Percentiles rank a stretch among this genome's conserved stretches.
Evolutionary conservation across 1,140 invertebrate genomes (phyloP).

Genomic region (Drosophila orosa): DNA sequence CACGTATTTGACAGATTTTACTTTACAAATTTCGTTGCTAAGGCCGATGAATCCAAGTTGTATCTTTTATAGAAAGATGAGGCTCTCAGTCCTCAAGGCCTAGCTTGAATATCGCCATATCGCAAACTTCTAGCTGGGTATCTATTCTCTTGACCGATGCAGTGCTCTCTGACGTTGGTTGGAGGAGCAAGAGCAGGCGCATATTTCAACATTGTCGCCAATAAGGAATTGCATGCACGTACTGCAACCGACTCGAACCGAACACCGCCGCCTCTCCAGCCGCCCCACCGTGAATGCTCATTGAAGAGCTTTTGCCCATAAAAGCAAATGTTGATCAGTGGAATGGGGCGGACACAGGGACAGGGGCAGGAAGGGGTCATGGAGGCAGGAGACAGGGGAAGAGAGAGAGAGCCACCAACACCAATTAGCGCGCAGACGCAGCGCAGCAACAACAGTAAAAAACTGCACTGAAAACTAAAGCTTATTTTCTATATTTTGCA

Average conservation of each 20-base stretch:
- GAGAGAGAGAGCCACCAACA: conserved; percentile 44
- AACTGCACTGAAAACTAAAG: conserved; percentile 14
- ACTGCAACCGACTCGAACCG: conserved; percentile 22
- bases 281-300: background rate
- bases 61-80: background rate
- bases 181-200: conserved; percentile 16
- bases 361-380: background rate
- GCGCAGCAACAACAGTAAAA: conserved; percentile 43
- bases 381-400: background rate
- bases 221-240: conserved; percentile 78
- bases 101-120: background rate
- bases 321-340: conserved; percentile 41
- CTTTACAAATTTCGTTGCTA: conserved; percentile 5
- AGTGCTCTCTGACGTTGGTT: conserved; percentile 5
- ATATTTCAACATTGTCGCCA: conserved; percentile 73
- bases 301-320: conserved; percentile 58
- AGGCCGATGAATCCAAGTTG: background rate
- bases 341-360: conserved; percentile 5
- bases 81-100: background rate
- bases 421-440: conserved; percentile 72
- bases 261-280: background rate
- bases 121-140: background rate
- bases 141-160: conserved; percentile 4
- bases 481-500: background rate
- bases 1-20: conserved; percentile 2